A percentile compares a stretch with the other conserved stretches of the same genome.
Evolutionary conservation across 2,113 vertebrate genomes (phyloP).

Genomic region (Sula dactylatra): DNA sequence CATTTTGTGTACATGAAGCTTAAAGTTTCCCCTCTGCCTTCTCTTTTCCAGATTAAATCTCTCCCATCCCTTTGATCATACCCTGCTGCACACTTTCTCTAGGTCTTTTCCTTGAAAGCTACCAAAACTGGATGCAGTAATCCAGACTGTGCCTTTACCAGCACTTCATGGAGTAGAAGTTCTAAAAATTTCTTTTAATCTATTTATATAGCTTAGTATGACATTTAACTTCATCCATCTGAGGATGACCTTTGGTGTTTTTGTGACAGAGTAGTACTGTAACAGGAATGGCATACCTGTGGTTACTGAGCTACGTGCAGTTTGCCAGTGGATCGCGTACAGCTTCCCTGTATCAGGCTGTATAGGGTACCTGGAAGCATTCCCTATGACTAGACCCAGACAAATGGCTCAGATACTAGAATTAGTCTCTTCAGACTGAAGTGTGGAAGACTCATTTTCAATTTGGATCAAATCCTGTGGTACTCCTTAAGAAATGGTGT

Average conservation of each 20-base stretch:
- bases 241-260: not conserved
- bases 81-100: not conserved
- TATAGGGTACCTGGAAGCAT: not conserved
- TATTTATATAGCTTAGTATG: not conserved
- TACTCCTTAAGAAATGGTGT: not conserved
- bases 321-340: not conserved
- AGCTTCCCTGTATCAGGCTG: not conserved
- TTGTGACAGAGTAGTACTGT: not conserved
- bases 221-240: not conserved
- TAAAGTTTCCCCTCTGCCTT: not conserved
- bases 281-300: not conserved
- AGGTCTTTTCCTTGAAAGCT: not conserved
- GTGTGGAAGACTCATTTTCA: not conserved
- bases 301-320: not conserved
- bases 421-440: not conserved
- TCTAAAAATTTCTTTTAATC: not conserved
- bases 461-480: not conserved
- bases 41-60: conserved; percentile 17
- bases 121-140: not conserved
- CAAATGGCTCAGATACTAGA: not conserved
- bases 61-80: not conserved
- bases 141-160: not conserved
- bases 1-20: not conserved
- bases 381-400: not conserved
- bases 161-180: not conserved